Base-by-base conservation (phyloP, 2,113 vertebrate genomes). In the Ptilorrhoa leucosticta region DNA sequence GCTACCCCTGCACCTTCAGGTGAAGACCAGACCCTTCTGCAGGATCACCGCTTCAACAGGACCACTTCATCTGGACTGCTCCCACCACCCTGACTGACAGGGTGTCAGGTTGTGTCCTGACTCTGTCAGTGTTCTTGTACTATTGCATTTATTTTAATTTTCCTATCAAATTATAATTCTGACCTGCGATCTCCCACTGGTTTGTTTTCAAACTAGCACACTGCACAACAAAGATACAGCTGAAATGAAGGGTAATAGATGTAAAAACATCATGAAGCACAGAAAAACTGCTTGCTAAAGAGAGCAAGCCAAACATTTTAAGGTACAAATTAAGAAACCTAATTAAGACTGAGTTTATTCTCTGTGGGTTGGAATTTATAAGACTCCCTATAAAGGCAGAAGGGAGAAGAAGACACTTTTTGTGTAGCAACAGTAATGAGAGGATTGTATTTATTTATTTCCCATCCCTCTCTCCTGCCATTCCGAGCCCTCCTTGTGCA, bases 401-500 rank as follows among this genome's bases (percentile, higher is more conserved):
- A 9, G 3, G 5, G 56, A n/a, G 20, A 66, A 31, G 26, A 69
- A 7, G 10, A 37, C 2, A 13, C 7, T 57, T 82, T 60, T 5
- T 65, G 24, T 30, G 23, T 22, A 5, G 13, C 30, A 54, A n/a
- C 15, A 11, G 6, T 33, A 84, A 53, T 9, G 37, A 56, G 13
- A 54, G 31, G 12, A 31, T 35, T 0, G 0, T 14, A n/a, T 71
- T 89, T 48, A 28, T 50, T 73, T 63, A 26, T n/a, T 45, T 81
- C 69, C 51, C 33, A 40, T 33, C 7, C 18, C 20, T 75, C 15
- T 73, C 69, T 56, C 11, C 42, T 78, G 10, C 8, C 27, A 24
- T 13, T 13, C 16, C 19, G 37, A 64, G 51, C 4, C 27, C 42
- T 30, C 3, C 3, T 5, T 0, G 2, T 1, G 40, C 14, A 64